phyloP scores from a whole-genome alignment of 2,113 vertebrate species.

The Takifugu bimaculatus region DNA sequence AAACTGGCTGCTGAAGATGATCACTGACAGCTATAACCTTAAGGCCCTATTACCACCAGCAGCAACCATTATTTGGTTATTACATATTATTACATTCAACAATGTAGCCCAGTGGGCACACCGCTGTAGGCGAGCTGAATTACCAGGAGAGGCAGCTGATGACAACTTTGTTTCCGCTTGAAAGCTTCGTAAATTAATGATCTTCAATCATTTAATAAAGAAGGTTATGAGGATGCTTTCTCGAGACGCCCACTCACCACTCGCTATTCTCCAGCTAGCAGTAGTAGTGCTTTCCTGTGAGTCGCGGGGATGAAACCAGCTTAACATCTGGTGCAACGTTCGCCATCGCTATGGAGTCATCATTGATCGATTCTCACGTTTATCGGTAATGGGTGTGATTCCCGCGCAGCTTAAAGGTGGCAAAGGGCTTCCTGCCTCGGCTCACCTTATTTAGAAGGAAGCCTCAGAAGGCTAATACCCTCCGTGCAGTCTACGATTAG shows the following conservation, averaged over 20 bases:
- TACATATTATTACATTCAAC: slow-evolving; percentile 70
- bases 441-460: slow-evolving; percentile 58
- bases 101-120: slow-evolving; percentile 62
- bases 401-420: slow-evolving; percentile 50
- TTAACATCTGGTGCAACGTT: slow-evolving; percentile 3
- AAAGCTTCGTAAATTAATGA: slow-evolving; percentile 15
- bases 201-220: slow-evolving; percentile 7
- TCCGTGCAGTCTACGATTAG: slow-evolving; percentile 45
- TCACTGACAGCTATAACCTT: slow-evolving; percentile 76
- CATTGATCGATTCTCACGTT: background rate
- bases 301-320: background rate
- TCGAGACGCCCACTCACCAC: too few species aligned
- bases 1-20: slow-evolving; percentile 73
- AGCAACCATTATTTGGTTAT: slow-evolving; percentile 68
- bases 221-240: slow-evolving; percentile 1
- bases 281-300: background rate
- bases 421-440: slow-evolving; percentile 61
- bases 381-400: slow-evolving; percentile 3
- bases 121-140: slow-evolving; percentile 37
- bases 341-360: slow-evolving; percentile 2
- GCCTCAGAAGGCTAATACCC: slow-evolving; percentile 48
- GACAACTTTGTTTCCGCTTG: slow-evolving; percentile 29
- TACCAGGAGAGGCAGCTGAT: slow-evolving; percentile 13
- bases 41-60: slow-evolving; percentile 71
- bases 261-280: too few species aligned